Base-by-base conservation (phyloP, 2,113 vertebrate genomes). In the Sander lucioperca region DNA sequence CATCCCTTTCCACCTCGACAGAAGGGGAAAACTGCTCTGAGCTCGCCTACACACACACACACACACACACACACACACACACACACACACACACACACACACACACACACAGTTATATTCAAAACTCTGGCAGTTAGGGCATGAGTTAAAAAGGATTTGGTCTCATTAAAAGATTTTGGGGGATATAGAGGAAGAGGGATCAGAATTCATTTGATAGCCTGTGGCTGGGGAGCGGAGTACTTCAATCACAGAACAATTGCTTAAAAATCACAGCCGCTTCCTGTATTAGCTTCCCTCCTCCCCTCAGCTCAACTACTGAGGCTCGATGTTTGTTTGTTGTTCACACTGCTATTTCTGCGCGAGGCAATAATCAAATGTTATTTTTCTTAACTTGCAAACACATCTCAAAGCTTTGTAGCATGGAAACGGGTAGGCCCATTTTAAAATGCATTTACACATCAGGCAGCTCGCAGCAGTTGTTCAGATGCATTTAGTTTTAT, bases 121-220 rank as follows among this genome's bases (percentile, higher is more conserved):
- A 88, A 82, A 85, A 79, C 82, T 71, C 43, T 7, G 48, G 58
- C 36, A 83, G 74, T 80, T 75, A 15, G 69, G 72, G 80, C 73
- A 66, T 36, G 82, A 89, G 77, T 86, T 91, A 82, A 88, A 33
- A 89, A 86, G 74, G 88, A 90, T 87, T 89, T 78, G 74, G 83
- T 76, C 78, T 89, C 87, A 91, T 92, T 89, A 89, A 88, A 88
- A 86, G 76, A 85, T 90, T 85, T 82, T 33, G 50, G 57, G 74
- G 79, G 74, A 77, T 82, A 72, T 45, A 66, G 77, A 77, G 75
- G 81, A 73, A 86, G 82, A 79, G 66, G 73, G 81, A 84, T 92
- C 85, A 83, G 75, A 83, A 66, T 87, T 76, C 77, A 83, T 92
- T 82, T 73, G 80, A 79, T 79, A 73, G 82, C 87, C 73, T 2